Base-by-base conservation (phyloP, 1,140 invertebrate genomes). In the Trichonephila inaurata region DNA sequence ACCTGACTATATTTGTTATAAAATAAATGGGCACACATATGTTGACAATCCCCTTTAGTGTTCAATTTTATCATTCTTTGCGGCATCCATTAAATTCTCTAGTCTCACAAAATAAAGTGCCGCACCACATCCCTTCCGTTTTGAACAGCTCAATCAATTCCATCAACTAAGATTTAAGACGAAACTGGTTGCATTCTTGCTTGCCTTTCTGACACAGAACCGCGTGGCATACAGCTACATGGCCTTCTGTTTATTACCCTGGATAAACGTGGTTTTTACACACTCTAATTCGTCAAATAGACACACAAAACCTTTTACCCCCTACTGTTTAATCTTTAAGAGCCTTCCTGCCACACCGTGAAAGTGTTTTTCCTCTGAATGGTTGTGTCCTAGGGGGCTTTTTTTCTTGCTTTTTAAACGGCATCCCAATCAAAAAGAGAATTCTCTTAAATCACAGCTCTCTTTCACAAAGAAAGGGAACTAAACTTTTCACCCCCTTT, bases 261-360 rank as follows among this genome's bases (percentile, higher is more conserved):
- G 82, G 19, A 12, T 83, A 58, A 83, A 83, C 18, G 82, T 16
- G n/a, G n/a, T 58, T 83, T 83, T 60, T 51, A 51, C 82, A 60
- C 40, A 51, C 82, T 77, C 72, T 77, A 40, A 83, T 83, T 24
- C 82, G 82, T 83, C 82, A 83, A 83, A 83, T 83, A 24, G 44
- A 83, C 51, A 60, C 51, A 83, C 82, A 83, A 83, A 51, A 83
- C 82, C 19, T 60, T 24, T 21, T 60, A 83, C 82, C 51, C 21
- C 82, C 82, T 51, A 51, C 82, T 83, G 82, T 83, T 83, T 83
- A 83, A 83, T 83, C 60, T 83, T 83, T 83, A 83, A 51, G 82
- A 60, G 51, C 82, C 44, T 51, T n/a, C 51, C 51, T 24, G 51
- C 44, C 21, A 83, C 51, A 24, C 44, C 51, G 21, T 83, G 72